A percentile compares a stretch with the other conserved stretches of the same genome.
phyloP scores from a whole-genome alignment of 2,888 invertebrate genomes.

The Oligia strigilis region DNA sequence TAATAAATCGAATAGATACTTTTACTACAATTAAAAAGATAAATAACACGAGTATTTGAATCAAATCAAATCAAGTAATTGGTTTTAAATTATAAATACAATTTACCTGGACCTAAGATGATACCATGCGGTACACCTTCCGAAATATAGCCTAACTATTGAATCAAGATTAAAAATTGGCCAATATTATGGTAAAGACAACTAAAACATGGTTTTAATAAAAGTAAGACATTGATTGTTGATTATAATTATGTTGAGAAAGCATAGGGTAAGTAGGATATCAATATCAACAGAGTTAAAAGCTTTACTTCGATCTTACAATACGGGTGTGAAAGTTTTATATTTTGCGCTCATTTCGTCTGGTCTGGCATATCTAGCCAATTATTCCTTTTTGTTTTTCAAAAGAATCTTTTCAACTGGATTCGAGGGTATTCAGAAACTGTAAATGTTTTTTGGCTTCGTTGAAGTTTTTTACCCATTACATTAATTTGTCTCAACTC shows the following conservation, averaged over 20 bases:
- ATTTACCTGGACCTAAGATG: not conserved
- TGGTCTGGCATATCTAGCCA: not conserved
- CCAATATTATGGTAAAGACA: not conserved
- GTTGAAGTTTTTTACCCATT: not conserved
- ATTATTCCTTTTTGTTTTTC: not conserved
- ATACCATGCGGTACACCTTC: slow-evolving; percentile 1
- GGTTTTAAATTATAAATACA: not conserved
- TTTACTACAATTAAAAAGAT: not conserved
- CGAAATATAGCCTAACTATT: not conserved
- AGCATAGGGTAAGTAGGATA: not conserved
- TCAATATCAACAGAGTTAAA: slow-evolving; percentile 7
- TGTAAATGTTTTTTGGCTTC: not conserved
- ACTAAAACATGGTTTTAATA: not conserved
- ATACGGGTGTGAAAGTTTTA: not conserved
- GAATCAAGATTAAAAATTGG: not conserved
- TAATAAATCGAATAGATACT: not conserved
- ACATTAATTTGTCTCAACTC: not conserved
- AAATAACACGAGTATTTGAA: not conserved
- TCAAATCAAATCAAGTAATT: not conserved
- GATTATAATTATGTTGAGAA: not conserved
- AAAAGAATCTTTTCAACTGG: not conserved
- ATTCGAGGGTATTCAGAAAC: not conserved
- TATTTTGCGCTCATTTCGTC: not conserved
- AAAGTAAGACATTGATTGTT: not conserved
- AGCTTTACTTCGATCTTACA: not conserved